A percentile compares a stretch with the other conserved stretches of the same genome.
Conservation (phyloP, 2,797 vertebrate species). For the Babyrousa celebensis region DNA sequence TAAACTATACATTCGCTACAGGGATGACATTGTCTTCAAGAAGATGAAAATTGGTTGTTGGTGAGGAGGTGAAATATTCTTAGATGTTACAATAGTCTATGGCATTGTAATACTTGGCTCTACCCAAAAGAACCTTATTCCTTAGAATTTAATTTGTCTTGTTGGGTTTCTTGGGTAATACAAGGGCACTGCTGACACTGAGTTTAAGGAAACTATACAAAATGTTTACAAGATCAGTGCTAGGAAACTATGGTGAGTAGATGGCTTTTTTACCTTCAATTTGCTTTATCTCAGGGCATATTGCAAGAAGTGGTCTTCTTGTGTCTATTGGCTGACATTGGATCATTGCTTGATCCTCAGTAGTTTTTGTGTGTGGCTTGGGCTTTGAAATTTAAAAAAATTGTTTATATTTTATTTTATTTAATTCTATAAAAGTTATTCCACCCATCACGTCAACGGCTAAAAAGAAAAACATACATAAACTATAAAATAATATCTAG, state of each 20-base stretch:
- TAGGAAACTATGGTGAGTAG: neutral
- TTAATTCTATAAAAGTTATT: conserved; percentile 13
- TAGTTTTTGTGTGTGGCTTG: neutral
- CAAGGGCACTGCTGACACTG: neutral
- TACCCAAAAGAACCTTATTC: neutral
- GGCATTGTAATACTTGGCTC: neutral
- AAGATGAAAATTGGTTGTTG: neutral
- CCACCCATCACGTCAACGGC: neutral
- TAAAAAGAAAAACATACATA: conserved; percentile 48
- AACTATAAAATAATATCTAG: neutral
- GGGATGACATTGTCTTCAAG: neutral
- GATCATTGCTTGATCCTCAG: neutral
- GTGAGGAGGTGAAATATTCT: neutral
- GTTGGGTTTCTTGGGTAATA: neutral
- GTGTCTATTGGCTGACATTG: neutral
- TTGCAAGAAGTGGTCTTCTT: neutral
- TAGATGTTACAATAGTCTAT: neutral
- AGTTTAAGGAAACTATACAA: neutral
- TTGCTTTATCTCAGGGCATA: neutral
- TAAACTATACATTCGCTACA: neutral
- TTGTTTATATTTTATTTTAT: neutral
- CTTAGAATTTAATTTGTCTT: conserved; percentile 1
- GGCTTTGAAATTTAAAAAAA: conserved; percentile 44
- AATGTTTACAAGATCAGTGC: neutral
- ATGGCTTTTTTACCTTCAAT: neutral